Base-by-base conservation (phyloP, 2,797 vertebrate species). In the Cossypha heuglini region DNA sequence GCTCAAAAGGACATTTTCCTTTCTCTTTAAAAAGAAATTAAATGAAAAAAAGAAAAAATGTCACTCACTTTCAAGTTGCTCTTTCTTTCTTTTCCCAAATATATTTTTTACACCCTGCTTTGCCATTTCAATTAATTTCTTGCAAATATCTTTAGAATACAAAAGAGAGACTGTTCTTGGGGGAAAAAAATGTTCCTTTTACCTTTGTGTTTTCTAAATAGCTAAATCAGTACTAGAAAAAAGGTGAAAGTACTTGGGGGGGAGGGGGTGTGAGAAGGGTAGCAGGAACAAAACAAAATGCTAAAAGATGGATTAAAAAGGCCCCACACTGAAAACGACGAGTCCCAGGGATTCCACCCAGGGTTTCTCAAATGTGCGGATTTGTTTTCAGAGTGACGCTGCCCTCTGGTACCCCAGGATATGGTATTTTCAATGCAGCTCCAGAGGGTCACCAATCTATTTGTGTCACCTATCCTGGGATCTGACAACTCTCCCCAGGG, bases 391-490 rank as follows among this genome's bases (percentile, higher is more conserved):
- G 74, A 95, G 80, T 1, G 52, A 49, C 19, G 7, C 59, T 97
- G 95, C 93, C 94, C 92, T 96, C 88, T 95, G 62, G 57, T 77
- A 91, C 79, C 62, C 55, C 3, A 26, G 86, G 77, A 92, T 83
- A 93, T 49, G 68, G 90, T 31, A 75, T 79, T 91, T 79, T 95
- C 95, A 97, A 93, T 92, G 67, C 63, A 84, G 7, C 61, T 57
- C 84, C 86, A 28, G 72, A 90, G 86, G 84, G 81, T 57, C 90
- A 88, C 79, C 87, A 76, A 67, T 74, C 82, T 66, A 59, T 94
- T 94, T 95, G 83, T 96, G 94, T 86, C 92, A 97, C 96, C 93
- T 94, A 76, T 73, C 84, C 84, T 57, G 63, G 80, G 63, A 81
- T 93, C 87, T 94, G 94, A 33, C 93, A 79, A 46, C n/a, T 81